phyloP scores from a whole-genome alignment of 2,113 vertebrate genomes.

The Sylvia atricapilla region DNA sequence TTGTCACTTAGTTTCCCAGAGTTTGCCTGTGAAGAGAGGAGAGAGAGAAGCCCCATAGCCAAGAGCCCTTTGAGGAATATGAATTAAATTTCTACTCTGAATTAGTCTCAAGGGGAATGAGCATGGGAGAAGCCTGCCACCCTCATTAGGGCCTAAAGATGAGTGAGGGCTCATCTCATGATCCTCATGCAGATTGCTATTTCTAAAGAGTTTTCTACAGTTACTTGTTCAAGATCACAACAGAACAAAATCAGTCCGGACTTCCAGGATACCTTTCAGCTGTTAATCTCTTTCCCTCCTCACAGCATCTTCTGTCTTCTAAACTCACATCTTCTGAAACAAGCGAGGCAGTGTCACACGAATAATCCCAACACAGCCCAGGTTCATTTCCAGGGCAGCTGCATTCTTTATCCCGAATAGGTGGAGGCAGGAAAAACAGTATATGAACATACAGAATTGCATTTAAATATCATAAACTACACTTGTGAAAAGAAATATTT shows the following conservation, averaged over 20 bases:
- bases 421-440: not conserved
- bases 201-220: not conserved
- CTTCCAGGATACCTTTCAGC: not conserved
- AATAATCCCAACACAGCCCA: not conserved
- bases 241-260: not conserved
- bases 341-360: not conserved
- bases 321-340: not conserved
- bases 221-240: not conserved
- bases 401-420: not conserved
- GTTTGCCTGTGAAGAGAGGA: not conserved
- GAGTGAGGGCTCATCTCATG: not conserved
- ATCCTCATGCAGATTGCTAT: not conserved
- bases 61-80: constrained; percentile 1
- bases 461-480: not conserved
- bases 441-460: not conserved
- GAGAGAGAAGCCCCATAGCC: not conserved
- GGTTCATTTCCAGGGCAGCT: not conserved
- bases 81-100: constrained; percentile 9
- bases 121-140: not conserved
- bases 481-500: not conserved
- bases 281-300: not conserved
- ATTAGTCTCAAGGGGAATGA: not conserved
- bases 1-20: not conserved
- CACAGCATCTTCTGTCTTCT: not conserved
- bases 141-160: not conserved